Percentiles rank a stretch among this genome's conserved stretches.
These are phyloP conservation scores for Tenthredo amoena DNA, from an alignment of 2,888 invertebrate genomes.

Conservation along the genomic window DNA sequence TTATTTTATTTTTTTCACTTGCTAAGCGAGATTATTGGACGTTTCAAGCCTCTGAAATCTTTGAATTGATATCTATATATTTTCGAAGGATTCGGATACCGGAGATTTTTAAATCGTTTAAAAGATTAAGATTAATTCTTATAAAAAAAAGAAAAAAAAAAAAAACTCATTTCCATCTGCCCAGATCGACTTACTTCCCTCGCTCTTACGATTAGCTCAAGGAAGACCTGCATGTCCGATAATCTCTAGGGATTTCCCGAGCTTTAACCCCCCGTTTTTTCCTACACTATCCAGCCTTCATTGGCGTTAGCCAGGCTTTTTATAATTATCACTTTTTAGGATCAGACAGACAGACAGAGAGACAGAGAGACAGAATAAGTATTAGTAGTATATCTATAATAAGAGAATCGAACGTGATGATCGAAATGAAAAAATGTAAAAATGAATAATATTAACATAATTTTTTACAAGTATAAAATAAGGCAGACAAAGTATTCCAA, in stretches of 20 bases:
- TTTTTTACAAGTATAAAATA: background rate
- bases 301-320: background rate
- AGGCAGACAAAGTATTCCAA: background rate
- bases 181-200: background rate
- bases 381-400: too few relatives aligned
- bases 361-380: too few relatives aligned
- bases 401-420: too few relatives aligned
- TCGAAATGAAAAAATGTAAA: too few relatives aligned
- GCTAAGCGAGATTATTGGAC: too few relatives aligned
- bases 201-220: background rate
- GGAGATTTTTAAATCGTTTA: background rate
- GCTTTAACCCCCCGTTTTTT: background rate
- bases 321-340: background rate
- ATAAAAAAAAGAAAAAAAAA: background rate
- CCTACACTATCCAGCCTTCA: background rate
- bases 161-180: background rate
- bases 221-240: slow-evolving; percentile 49
- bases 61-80: background rate
- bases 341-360: background rate
- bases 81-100: too few relatives aligned
- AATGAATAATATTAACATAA: background rate
- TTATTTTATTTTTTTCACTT: background rate
- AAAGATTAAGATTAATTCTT: background rate
- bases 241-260: slow-evolving; percentile 45
- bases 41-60: too few relatives aligned